Evolutionary conservation across 2,888 invertebrate species (phyloP).

Genomic region (Sipha maydis): DNA sequence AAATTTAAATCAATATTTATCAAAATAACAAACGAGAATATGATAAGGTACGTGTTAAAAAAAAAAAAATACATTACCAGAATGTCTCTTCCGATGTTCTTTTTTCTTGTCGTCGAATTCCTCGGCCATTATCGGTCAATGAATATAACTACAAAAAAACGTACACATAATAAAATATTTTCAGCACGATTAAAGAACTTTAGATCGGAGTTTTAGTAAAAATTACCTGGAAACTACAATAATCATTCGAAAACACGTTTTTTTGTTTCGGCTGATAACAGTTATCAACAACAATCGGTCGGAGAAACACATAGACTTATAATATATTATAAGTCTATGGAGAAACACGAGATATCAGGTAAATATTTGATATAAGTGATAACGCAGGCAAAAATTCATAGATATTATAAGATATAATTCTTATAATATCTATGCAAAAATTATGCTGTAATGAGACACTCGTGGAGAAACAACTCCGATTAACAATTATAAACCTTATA

Average conservation of each 20-base stretch:
- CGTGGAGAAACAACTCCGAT: too few species aligned
- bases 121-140: constrained; percentile 1
- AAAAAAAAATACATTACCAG: constrained; percentile 69
- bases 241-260: constrained; percentile 43
- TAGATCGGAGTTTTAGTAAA: too few species aligned
- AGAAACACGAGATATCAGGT: too few species aligned
- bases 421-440: too few species aligned
- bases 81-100: constrained; percentile 75
- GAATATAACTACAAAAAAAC: neutral
- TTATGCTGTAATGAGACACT: too few species aligned
- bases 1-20: neutral
- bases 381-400: too few species aligned
- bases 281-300: constrained; percentile 5
- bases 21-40: neutral
- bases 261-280: constrained; percentile 25
- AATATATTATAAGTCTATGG: too few species aligned
- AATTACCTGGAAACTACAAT: neutral
- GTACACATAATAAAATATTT: neutral
- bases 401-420: too few species aligned
- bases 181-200: too few species aligned
- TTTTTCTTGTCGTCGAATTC: constrained; percentile 74
- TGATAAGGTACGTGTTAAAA: neutral
- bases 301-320: too few species aligned
- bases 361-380: too few species aligned
- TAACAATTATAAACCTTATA: too few species aligned